Conservation (phyloP, 2,113 vertebrate species). For the Mus spicilegus region DNA sequence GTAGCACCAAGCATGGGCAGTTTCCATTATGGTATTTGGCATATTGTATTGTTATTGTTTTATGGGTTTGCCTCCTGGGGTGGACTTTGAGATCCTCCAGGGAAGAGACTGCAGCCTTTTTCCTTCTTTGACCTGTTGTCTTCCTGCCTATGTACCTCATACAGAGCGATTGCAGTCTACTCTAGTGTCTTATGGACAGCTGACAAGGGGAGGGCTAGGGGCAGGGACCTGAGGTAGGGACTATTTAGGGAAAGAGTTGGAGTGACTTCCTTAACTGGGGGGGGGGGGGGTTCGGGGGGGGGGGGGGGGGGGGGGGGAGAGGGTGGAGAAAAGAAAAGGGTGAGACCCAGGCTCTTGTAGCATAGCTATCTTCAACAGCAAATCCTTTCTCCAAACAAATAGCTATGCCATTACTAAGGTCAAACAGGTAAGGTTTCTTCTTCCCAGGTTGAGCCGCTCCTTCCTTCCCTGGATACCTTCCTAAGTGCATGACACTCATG, state of each 20-base stretch:
- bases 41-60: not conserved
- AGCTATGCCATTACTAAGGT: not conserved
- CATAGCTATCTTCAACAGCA: not conserved
- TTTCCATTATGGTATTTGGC: not conserved
- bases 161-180: not conserved
- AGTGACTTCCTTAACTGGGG: not conserved
- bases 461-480: not conserved
- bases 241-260: not conserved
- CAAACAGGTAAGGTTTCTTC: not conserved
- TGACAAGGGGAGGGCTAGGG: not conserved
- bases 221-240: not conserved
- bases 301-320: too few relatives aligned
- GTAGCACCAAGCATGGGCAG: not conserved
- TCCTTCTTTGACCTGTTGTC: not conserved
- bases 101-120: not conserved
- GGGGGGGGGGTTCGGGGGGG: too few relatives aligned
- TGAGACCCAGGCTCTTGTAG: not conserved
- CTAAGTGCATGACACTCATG: not conserved
- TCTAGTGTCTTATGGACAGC: not conserved
- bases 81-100: conserved; percentile 17
- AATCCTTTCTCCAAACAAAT: conserved; percentile 47
- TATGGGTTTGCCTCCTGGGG: not conserved
- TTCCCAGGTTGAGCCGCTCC: not conserved
- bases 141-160: not conserved
- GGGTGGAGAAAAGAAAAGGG: not conserved